phyloP scores from a whole-genome alignment of 2,113 vertebrate genomes.

The Phrynocephalus versicolor region DNA sequence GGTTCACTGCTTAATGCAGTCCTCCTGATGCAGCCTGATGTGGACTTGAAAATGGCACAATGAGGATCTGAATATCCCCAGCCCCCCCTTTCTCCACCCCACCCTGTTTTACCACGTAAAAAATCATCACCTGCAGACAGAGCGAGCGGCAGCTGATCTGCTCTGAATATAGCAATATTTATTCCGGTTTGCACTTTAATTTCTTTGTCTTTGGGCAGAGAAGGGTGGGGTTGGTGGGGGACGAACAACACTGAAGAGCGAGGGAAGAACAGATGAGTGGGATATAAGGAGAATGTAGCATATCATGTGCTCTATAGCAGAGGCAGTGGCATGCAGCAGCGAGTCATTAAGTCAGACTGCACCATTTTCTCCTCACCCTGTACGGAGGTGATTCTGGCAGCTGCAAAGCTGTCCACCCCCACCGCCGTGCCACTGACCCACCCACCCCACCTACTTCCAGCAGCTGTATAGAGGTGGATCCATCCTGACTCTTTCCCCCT shows the following conservation, averaged over 20 bases:
- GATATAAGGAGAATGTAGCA: constrained; percentile 34
- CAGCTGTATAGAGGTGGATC: constrained; percentile 66
- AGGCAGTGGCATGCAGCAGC: constrained; percentile 56
- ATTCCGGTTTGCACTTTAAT: not conserved
- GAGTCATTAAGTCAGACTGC: constrained; percentile 78
- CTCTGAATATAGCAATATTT: constrained; percentile 9
- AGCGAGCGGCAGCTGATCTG: constrained; percentile 6
- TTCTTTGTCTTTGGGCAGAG: not conserved
- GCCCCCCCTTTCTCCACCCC: not conserved
- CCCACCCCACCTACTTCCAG: constrained; percentile 35
- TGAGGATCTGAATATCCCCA: constrained; percentile 36
- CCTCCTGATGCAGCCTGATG: constrained; percentile 69
- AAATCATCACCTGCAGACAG: constrained; percentile 54
- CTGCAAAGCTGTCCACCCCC: constrained; percentile 58
- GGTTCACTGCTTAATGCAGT: constrained; percentile 50
- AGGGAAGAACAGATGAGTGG: constrained; percentile 27
- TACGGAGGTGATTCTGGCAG: constrained; percentile 70
- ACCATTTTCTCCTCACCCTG: constrained; percentile 81
- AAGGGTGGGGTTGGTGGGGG: too few relatives aligned
- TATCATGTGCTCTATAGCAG: constrained; percentile 54
- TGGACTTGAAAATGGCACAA: constrained; percentile 53
- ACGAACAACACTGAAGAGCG: not conserved
- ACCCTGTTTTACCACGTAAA: not conserved
- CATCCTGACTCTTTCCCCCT: constrained; percentile 65
- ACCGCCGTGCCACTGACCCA: not conserved